Evolutionary conservation across 2,888 invertebrate species (phyloP).

Genomic region (Sesia bembeciformis): DNA sequence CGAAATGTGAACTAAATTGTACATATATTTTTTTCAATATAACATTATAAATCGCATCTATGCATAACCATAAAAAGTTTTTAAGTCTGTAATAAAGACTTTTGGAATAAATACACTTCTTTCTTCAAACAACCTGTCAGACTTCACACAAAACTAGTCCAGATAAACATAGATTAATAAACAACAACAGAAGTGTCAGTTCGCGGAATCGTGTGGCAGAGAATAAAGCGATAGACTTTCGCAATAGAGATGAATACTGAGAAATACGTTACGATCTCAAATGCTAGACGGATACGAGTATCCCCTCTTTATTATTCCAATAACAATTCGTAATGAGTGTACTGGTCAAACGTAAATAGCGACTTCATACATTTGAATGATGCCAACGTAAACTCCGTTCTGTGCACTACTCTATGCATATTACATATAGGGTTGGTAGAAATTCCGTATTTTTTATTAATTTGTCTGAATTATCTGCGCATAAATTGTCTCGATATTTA

Average conservation of each 20-base stretch:
- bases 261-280: constrained; percentile 58
- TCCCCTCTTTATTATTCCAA: constrained; percentile 71
- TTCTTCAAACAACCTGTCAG: constrained; percentile 23
- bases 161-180: constrained; percentile 64
- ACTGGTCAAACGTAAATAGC: constrained; percentile 73
- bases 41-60: too few relatives aligned
- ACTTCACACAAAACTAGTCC: constrained; percentile 32
- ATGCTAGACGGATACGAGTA: constrained; percentile 55
- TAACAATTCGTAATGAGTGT: constrained; percentile 74
- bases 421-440: constrained; percentile 40
- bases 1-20: too few relatives aligned
- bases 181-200: constrained; percentile 66
- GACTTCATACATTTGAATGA: constrained; percentile 73
- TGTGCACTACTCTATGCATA: constrained; percentile 45
- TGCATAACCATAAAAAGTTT: too few relatives aligned
- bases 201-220: constrained; percentile 45
- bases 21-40: too few relatives aligned
- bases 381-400: constrained; percentile 66
- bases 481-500: too few relatives aligned
- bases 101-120: neutral
- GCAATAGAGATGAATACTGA: constrained; percentile 58
- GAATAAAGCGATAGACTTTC: constrained; percentile 65
- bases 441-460: too few relatives aligned
- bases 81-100: too few relatives aligned
- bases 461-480: too few relatives aligned